These are phyloP conservation scores for Drosophila athabasca DNA, from an alignment of 1,140 invertebrate genomes.

Conservation along the genomic window DNA sequence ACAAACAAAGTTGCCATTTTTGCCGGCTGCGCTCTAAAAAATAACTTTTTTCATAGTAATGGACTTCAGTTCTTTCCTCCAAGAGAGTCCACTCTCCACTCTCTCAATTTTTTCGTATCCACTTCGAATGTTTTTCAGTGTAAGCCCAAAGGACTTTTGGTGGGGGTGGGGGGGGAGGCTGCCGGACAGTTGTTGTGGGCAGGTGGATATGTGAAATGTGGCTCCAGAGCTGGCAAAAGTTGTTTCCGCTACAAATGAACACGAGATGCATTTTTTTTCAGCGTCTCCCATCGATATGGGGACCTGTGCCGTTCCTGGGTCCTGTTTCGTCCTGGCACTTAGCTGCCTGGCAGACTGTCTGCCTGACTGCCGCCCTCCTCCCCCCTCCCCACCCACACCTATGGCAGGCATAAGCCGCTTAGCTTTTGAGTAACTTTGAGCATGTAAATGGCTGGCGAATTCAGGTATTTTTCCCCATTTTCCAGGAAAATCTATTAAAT, in stretches of 20 bases:
- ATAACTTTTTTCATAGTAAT: slow-evolving; percentile 80
- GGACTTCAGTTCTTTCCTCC: slow-evolving; percentile 48
- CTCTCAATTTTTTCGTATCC: slow-evolving; percentile 13
- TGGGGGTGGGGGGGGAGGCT: neutral
- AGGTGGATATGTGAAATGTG: slow-evolving; percentile 70
- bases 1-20: slow-evolving; percentile 61
- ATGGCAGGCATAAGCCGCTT: slow-evolving; percentile 60
- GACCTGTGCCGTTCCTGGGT: neutral
- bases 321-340: slow-evolving; percentile 47
- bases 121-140: slow-evolving; percentile 61
- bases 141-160: slow-evolving; percentile 51
- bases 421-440: slow-evolving; percentile 67
- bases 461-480: slow-evolving; percentile 23
- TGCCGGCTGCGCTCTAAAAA: slow-evolving; percentile 49
- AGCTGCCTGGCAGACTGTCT: slow-evolving; percentile 32
- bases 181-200: slow-evolving; percentile 40
- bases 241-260: slow-evolving; percentile 78
- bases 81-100: slow-evolving; percentile 9
- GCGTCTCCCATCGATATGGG: slow-evolving; percentile 56
- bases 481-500: slow-evolving; percentile 34
- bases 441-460: slow-evolving; percentile 59
- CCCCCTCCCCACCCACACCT: neutral
- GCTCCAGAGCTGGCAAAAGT: slow-evolving; percentile 67
- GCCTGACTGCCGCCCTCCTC: neutral
- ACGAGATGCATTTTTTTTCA: slow-evolving; percentile 40